Evolutionary conservation across 2,113 vertebrate species (phyloP), one percentile per base, ranked within the genome.

Genomic region (Delphinapterus leucas): DNA sequence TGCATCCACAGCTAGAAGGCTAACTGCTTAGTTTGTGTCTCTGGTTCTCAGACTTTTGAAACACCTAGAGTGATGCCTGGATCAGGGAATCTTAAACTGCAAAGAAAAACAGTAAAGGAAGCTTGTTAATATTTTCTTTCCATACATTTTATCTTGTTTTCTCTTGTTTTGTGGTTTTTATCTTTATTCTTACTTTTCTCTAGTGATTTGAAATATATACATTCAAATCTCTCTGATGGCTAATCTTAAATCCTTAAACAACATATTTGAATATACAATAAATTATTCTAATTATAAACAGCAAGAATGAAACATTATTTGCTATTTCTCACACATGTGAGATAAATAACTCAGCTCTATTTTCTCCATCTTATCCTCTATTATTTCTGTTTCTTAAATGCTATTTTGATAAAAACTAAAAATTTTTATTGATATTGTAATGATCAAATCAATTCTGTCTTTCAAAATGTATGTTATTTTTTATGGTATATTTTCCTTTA

Each of bases 171-270:
- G n/a, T 76, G n/a, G 60, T 71, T 74, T 74, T 86, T 76, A n/a
- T 80, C 61, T 79, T 71, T 86, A 36, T 49, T 58, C 23, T 38
- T 67, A 44, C 31, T 86, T 82, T 79, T 92, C 79, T 89, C 71
- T 65, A n/a, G 26, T 86, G 60, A 89, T 58, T 65, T 96, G 55
- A 28, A 93, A 90, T 82, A 70, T 31, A 60, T 71, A 71, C 61
- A 55, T 71, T 74, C 20, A 58, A 82, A 86, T 47, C 31, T 15
- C 36, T 8, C 60, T 70, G 31, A n/a, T 33, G 49, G 17, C 36
- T 86, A 86, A 96, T 65, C 81, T 82, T 41, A 96, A 82, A 33
- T 8, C 15, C 61, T 90, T 96, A 82, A 94, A 89, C 67, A 96
- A 60, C 65, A 3, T 73, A 60, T 31, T 49, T 81, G 36, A 94